Evolutionary conservation across 2,113 vertebrate genomes (phyloP), one percentile per base, ranked within the genome.

Genomic region (Speoplatyrhinus poulsoni): DNA sequence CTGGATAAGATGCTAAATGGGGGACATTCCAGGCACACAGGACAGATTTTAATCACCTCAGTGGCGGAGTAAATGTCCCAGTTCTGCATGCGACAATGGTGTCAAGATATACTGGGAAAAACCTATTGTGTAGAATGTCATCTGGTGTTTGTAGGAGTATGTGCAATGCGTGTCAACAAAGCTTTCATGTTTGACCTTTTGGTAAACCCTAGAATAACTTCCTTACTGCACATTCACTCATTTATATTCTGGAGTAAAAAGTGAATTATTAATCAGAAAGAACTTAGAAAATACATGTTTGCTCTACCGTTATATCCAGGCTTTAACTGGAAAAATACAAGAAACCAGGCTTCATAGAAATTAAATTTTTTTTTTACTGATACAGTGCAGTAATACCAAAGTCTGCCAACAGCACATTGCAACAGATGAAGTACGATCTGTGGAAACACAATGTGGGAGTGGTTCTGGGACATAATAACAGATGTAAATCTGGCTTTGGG

Each of bases 401-500:
- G 61, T 10, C 49, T 67, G 69, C 70, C 55, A 59, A 32, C 12
- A 19, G 63, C 62, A 60, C 56, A 65, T 47, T 62, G 62, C 55
- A 61, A 57, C 53, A 65, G 56, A 64, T 67, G 67, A 17, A 70
- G 55, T 52, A 32, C 3, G 32, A 69, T 56, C 33, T 63, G 57
- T 58, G 63, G 68, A 49, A 69, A 32, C 60, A 67, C 63, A 63
- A 0, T 56, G 54, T 9, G 16, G 10, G 16, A 16, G 6, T 7
- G 12, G 46, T 67, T 69, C 63, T 33, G 12, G 15, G 47, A 3
- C 56, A 4, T 10, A 12, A 48, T 32, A 53, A 4, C 15, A 74
- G 26, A 26, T 67, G 52, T 54, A 17, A 9, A 16, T 65, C 46
- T 16, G 11, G 17, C 12, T 62, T 71, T 46, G 11, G 49, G 16